Evolutionary conservation across 1,140 invertebrate species (phyloP).

Genomic region (Drosophila serrata): DNA sequence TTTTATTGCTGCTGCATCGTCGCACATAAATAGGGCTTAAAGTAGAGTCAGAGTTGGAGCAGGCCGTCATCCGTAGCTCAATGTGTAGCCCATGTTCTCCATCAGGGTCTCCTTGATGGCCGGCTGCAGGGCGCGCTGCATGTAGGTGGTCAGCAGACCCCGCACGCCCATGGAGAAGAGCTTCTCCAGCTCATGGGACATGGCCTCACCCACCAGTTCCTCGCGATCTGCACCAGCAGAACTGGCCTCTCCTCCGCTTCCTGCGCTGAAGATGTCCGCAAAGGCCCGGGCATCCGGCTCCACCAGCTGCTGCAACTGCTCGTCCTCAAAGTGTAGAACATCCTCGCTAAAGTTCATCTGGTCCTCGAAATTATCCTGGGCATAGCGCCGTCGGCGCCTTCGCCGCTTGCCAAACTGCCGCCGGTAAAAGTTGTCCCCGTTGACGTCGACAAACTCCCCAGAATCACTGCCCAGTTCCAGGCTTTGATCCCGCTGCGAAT

Average conservation of each 20-base stretch:
- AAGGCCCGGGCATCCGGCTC: constrained; percentile 81
- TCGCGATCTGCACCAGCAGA: constrained; percentile 37
- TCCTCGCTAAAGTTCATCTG: constrained; percentile 85
- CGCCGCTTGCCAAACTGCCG: constrained; percentile 53
- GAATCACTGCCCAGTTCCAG: constrained; percentile 62
- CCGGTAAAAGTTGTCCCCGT: constrained; percentile 76
- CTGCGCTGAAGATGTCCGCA: constrained; percentile 68
- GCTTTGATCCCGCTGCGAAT: constrained; percentile 60
- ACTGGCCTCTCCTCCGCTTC: constrained; percentile 2
- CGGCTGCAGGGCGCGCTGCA: constrained; percentile 92
- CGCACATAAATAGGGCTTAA: constrained; percentile 50
- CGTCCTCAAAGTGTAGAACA: constrained; percentile 75
- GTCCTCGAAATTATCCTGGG: constrained; percentile 36
- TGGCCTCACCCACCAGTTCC: constrained; percentile 87
- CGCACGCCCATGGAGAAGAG: constrained; percentile 92
- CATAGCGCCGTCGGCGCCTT: constrained; percentile 53
- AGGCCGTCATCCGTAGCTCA: constrained; percentile 89
- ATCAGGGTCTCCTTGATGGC: constrained; percentile 94
- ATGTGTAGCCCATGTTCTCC: constrained; percentile 93
- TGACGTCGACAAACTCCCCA: constrained; percentile 58
- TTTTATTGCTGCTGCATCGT: constrained; percentile 62
- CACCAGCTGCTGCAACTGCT: constrained; percentile 74
- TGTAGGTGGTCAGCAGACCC: constrained; percentile 92
- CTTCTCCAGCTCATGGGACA: constrained; percentile 93
- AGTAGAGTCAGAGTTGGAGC: background rate